A percentile compares a stretch with the other conserved stretches of the same genome.
Evolutionary conservation across 2,888 invertebrate genomes (phyloP).

Genomic region (Amiota communis): DNA sequence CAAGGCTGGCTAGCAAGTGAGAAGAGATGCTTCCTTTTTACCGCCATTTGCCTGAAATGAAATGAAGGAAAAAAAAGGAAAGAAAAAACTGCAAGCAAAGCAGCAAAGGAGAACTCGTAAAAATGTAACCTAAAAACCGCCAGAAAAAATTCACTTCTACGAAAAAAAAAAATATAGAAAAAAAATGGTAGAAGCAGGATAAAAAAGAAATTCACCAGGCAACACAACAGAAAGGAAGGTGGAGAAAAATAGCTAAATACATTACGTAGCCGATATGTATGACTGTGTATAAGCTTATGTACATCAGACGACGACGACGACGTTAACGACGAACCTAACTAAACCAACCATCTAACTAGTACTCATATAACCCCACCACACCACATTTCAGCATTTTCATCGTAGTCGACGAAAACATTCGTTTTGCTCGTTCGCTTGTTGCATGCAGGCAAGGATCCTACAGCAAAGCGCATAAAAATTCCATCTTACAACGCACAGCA

Average conservation of each 20-base stretch:
- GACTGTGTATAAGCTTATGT: slow-evolving; percentile 37
- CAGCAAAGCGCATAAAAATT: slow-evolving; percentile 57
- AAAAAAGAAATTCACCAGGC: not conserved
- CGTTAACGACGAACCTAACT: not conserved
- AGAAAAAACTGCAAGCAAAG: slow-evolving; percentile 45
- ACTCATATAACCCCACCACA: not conserved
- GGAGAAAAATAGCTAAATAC: slow-evolving; percentile 48
- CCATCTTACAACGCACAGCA: slow-evolving; percentile 57
- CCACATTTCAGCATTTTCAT: not conserved
- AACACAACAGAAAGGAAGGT: slow-evolving; percentile 28
- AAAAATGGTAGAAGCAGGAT: not conserved
- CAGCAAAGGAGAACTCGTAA: slow-evolving; percentile 59
- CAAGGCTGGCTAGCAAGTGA: slow-evolving; percentile 21
- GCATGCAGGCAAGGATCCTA: slow-evolving; percentile 45
- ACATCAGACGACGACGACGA: slow-evolving; percentile 11
- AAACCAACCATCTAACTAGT: not conserved
- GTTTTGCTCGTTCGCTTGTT: slow-evolving; percentile 52
- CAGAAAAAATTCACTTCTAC: slow-evolving; percentile 61
- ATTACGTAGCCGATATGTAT: slow-evolving; percentile 58
- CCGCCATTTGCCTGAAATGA: slow-evolving; percentile 35
- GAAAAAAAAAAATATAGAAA: slow-evolving; percentile 2
- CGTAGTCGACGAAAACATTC: not conserved
- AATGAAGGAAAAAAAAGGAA: slow-evolving; percentile 32
- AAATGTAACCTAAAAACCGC: slow-evolving; percentile 69
- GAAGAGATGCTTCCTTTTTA: slow-evolving; percentile 43